These are phyloP conservation scores for Acanthurus lineatus DNA, from an alignment of 2,797 vertebrate genomes.

Conservation along the genomic window DNA sequence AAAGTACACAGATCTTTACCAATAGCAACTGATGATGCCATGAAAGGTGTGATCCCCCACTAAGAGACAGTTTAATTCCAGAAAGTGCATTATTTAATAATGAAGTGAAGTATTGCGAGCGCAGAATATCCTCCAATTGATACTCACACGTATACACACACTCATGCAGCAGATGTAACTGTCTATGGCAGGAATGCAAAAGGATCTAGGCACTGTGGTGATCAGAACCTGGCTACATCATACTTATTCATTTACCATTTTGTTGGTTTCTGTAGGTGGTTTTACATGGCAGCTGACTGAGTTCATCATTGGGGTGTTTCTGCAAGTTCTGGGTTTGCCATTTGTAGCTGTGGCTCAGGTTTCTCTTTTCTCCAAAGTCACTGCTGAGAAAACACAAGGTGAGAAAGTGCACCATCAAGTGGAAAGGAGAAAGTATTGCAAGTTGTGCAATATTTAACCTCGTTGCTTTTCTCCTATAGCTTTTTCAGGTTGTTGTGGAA, in stretches of 20 bases:
- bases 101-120: neutral
- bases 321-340: slow-evolving; percentile 89
- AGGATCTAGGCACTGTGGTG: neutral
- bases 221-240: neutral
- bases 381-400: slow-evolving; percentile 89
- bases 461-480: too few relatives aligned
- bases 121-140: neutral
- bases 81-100: neutral
- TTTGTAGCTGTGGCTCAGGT: slow-evolving; percentile 90
- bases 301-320: slow-evolving; percentile 89
- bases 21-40: neutral
- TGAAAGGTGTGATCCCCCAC: neutral
- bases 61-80: neutral
- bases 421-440: slow-evolving; percentile 1
- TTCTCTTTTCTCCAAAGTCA: slow-evolving; percentile 91
- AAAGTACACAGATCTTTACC: neutral
- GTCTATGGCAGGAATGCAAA: neutral
- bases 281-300: slow-evolving; percentile 85
- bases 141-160: too few relatives aligned
- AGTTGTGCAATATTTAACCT: neutral
- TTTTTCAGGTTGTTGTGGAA: rapidly evolving
- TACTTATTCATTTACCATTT: neutral
- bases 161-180: neutral
- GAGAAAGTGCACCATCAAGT: slow-evolving; percentile 52
- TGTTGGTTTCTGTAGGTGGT: slow-evolving; percentile 72